Conservation (phyloP, 2,797 vertebrate genomes). For the Danionella dracula region DNA sequence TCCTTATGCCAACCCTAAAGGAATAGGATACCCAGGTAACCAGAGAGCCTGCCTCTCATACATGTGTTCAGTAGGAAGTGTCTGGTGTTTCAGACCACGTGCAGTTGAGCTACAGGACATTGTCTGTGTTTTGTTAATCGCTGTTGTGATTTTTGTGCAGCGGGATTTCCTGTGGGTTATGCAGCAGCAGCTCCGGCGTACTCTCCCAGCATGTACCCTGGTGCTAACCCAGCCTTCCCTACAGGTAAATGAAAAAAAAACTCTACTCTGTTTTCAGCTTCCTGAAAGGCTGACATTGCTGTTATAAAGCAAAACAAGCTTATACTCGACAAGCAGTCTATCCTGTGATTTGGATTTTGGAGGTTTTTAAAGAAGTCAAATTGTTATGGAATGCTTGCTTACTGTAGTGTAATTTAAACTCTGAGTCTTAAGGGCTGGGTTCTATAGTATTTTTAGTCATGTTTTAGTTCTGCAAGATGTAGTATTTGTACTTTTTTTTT, state of each 20-base stretch:
- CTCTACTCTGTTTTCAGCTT: not conserved
- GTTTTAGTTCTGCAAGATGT: no score
- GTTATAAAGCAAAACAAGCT: no score
- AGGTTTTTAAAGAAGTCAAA: no score
- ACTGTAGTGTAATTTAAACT: no score
- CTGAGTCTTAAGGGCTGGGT: no score
- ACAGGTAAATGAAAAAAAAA: constrained; percentile 68
- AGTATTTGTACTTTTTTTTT: no score
- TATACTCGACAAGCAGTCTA: no score
- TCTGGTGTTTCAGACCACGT: not conserved
- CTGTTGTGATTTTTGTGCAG: constrained; percentile 52
- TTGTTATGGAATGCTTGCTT: no score
- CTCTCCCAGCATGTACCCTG: constrained; percentile 85
- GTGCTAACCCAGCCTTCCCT: constrained; percentile 86
- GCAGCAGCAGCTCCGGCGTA: constrained; percentile 89
- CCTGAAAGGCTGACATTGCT: not conserved
- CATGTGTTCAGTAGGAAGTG: not conserved
- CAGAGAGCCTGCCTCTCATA: not conserved
- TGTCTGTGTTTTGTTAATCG: not conserved
- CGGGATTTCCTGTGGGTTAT: constrained; percentile 93
- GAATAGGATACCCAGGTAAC: constrained; percentile 92
- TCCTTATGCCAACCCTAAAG: constrained; percentile 94
- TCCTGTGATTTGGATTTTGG: no score
- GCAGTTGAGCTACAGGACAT: not conserved
- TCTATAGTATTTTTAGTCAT: no score